Evolutionary conservation across 2,888 invertebrate species (phyloP), one percentile per base, ranked within the genome.

Genomic region (Erynnis tages): DNA sequence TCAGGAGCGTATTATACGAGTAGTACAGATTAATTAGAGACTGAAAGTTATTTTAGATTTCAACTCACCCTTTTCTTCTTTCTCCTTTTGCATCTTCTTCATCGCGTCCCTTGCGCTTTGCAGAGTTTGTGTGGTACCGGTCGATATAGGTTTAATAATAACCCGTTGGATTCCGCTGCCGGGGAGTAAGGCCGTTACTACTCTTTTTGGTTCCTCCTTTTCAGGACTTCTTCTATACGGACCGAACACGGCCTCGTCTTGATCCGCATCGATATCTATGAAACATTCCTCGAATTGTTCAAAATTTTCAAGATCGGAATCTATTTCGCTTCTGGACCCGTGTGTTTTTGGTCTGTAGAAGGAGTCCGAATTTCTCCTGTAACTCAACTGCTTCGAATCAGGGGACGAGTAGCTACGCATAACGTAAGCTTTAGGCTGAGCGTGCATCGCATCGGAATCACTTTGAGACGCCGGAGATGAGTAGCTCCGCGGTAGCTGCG

Each of bases 151-250:
- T 63, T 81, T 76, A 6, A 87, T 65, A 5, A 76, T 71, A 2
- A 88, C 76, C 56, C 74, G 79, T 52, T 90, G 90, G 17, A 90
- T 66, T 2, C 90, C 88, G 60, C 86, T 88, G 4, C 90, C 90
- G 0, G 86, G 87, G 13, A 90, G 61, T 43, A 90, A 58, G 0
- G 83, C 66, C 0, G 90, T 74, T 35, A 84, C 66, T 1, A 88
- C 88, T 60, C 77, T 76, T 55, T 73, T 82, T 0, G 88, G 85
- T 44, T 79, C 77, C 0, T 83, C 82, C 56, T 67, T 72, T 10
- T 83, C 82, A n/a, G 81, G 76, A 44, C 75, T 80, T 46, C 65
- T 72, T 45, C 73, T 67, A 54, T 78, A 82, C 17, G 75, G 73
- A 13, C 73, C 71, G 14, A 79, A 69, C 2, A 72, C 53, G 25